Evolutionary conservation across 2,113 vertebrate genomes (phyloP), one percentile per base, ranked within the genome.

Genomic region (Cyprinodon tularosa): DNA sequence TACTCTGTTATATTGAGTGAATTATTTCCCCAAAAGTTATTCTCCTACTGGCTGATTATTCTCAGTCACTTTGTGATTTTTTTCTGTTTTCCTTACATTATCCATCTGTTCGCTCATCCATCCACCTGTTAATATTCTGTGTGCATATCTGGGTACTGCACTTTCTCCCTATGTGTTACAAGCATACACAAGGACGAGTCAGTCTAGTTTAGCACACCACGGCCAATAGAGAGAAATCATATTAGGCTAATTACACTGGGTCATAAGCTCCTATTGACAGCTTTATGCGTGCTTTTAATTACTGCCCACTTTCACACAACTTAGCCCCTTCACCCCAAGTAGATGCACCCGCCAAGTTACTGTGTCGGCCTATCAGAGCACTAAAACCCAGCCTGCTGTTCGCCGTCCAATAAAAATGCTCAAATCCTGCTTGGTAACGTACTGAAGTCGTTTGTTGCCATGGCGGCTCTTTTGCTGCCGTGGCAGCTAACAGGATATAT

Each of bases 271-370:
- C 92, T 93, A 92, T 93, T 94, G 93, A 93, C 94, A 93, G 92
- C 89, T 94, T 94, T 93, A 94, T 94, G 93, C 92, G 87, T 89
- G 84, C 88, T 91, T 91, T 94, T 95, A 94, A 95, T 95, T 94
- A 93, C 92, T 90, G 86, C 93, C 92, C 90, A 91, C 91, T 91
- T 93, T 92, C 92, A 93, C 91, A 94, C 92, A 92, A 92, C 93
- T 91, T 92, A 90, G 86, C 93, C 92, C 88, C 92, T 90, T 93
- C 91, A 93, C 93, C 93, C 76, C 75, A 78, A 89, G 81, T 89
- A 83, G 90, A 89, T 82, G 89, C 86, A 87, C 86, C 90, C 86
- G 90, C 92, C 92, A 93, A 93, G 89, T 82, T 68, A 81, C 80
- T 67, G 57, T 6, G 44, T 57, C 3, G 62, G 78, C 92, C 92